These are phyloP conservation scores for Lophochroa leadbeateri DNA, from an alignment of 2,113 vertebrate genomes.

Conservation along the genomic window DNA sequence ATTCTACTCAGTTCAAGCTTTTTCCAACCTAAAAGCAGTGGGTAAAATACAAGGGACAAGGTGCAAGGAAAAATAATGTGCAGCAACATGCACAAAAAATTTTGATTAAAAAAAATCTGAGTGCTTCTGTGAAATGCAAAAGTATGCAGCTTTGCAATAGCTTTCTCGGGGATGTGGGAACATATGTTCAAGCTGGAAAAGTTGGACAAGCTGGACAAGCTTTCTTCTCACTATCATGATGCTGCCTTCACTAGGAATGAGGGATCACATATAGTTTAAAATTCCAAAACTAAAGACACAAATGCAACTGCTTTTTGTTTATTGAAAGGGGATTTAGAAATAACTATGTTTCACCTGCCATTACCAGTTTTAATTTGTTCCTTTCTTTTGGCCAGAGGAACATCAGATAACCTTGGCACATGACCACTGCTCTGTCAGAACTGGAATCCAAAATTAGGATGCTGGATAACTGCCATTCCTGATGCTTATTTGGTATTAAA, in stretches of 20 bases:
- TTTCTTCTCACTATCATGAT: not conserved
- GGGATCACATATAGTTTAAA: not conserved
- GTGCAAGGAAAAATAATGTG: not conserved
- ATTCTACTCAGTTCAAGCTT: not conserved
- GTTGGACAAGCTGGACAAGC: not conserved
- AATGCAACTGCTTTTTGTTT: not conserved
- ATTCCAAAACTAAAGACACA: not conserved
- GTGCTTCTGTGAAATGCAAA: not conserved
- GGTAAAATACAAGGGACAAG: not conserved
- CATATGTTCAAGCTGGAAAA: not conserved
- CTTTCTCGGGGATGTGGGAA: not conserved
- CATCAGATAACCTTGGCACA: fast-evolving
- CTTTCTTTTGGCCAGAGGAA: not conserved
- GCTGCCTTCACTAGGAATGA: not conserved
- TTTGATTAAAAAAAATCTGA: not conserved
- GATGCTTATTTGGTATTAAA: not conserved
- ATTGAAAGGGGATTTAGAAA: not conserved
- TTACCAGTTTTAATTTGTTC: not conserved
- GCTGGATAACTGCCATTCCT: not conserved
- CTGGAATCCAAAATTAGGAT: not conserved
- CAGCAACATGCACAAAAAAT: not conserved
- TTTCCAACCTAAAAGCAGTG: not conserved
- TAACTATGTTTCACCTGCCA: not conserved
- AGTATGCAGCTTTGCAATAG: not conserved
- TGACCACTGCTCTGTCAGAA: not conserved